Evolutionary conservation across 1,140 invertebrate genomes (phyloP).

Genomic region (Drosophila serrata): DNA sequence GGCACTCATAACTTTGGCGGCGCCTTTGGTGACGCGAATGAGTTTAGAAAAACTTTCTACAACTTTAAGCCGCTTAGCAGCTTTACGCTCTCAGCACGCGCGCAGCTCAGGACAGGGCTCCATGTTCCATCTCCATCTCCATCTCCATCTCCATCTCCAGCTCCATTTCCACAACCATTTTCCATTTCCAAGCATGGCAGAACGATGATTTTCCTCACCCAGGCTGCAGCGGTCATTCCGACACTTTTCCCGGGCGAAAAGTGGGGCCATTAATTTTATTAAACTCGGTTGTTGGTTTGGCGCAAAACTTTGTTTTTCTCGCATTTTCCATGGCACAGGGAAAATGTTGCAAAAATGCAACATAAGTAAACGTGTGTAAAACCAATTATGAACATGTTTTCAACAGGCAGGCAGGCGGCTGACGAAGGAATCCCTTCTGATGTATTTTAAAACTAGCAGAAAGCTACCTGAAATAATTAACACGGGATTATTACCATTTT

Average conservation of each 20-base stretch:
- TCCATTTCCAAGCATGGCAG: conserved; percentile 2
- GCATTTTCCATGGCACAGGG: conserved; percentile 21
- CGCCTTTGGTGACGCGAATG: conserved; percentile 83
- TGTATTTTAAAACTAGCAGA: conserved; percentile 5
- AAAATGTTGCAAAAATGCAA: conserved; percentile 39
- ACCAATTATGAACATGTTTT: conserved; percentile 56
- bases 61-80: conserved; percentile 83
- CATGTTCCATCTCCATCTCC: background rate
- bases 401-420: conserved; percentile 13
- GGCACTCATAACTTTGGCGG: conserved; percentile 78
- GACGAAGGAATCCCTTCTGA: conserved; percentile 17
- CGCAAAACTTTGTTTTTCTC: conserved; percentile 24
- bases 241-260: conserved; percentile 42
- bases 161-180: conserved; percentile 3
- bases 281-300: conserved; percentile 50
- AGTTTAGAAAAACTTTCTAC: conserved; percentile 83
- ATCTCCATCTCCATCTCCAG: background rate
- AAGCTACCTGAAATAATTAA: conserved; percentile 29
- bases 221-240: conserved; percentile 34
- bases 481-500: background rate
- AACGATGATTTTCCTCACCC: conserved; percentile 26
- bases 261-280: conserved; percentile 71
- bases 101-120: conserved; percentile 6
- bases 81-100: conserved; percentile 77
- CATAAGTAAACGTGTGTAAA: conserved; percentile 52